phyloP scores from a whole-genome alignment of 2,888 invertebrate species.

The Acanthosepion lycidas region DNA sequence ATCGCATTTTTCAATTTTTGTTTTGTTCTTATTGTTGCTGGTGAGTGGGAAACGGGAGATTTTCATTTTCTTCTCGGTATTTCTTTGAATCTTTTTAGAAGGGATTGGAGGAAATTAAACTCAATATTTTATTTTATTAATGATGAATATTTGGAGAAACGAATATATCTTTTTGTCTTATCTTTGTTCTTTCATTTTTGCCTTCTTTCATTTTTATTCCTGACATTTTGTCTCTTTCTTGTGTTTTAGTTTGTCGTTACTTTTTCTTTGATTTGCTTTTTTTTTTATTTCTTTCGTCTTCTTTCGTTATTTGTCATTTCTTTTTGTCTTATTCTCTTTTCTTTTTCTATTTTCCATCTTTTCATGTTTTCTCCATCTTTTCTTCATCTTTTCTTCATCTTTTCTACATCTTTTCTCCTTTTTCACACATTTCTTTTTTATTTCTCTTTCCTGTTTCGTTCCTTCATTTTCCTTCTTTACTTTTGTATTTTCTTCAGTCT shows the following conservation, averaged over 20 bases:
- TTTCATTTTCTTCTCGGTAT: not conserved
- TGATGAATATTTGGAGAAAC: not conserved
- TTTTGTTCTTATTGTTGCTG: not conserved
- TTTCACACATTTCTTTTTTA: not conserved
- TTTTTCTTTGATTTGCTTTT: not conserved
- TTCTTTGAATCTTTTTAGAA: not conserved
- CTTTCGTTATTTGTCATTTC: not conserved
- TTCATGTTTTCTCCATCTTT: not conserved
- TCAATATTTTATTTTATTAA: not conserved
- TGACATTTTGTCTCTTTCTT: not conserved
- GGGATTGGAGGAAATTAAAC: constrained; percentile 1
- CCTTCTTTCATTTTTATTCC: not conserved
- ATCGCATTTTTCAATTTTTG: not conserved
- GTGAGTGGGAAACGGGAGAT: not conserved
- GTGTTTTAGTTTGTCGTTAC: not conserved
- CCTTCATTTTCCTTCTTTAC: not conserved
- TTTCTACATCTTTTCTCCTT: not conserved
- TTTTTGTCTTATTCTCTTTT: not conserved
- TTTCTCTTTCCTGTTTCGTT: not conserved
- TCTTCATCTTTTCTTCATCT: not conserved
- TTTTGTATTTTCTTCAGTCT: too few relatives aligned
- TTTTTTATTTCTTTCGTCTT: not conserved
- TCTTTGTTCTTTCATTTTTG: not conserved
- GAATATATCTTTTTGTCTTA: not conserved
- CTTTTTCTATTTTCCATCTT: not conserved